These are phyloP conservation scores for Jordanella pulchra DNA, from an alignment of 2,797 vertebrate genomes.

Conservation along the genomic window DNA sequence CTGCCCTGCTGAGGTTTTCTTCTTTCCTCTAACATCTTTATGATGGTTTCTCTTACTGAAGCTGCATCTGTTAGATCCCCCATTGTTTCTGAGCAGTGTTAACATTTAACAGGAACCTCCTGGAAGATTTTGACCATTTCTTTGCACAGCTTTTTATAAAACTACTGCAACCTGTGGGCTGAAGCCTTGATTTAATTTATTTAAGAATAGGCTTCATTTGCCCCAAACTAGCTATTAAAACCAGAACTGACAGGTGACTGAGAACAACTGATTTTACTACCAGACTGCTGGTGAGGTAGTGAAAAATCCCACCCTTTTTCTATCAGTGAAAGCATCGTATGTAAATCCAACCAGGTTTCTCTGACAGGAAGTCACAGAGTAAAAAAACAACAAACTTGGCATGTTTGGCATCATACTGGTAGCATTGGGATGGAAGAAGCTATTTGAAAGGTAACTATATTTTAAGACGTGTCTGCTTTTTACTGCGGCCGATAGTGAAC, in stretches of 20 bases:
- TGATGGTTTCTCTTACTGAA: conserved; percentile 43
- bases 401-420: no score
- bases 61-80: conserved; percentile 45
- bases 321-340: background rate
- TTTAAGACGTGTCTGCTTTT: background rate
- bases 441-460: background rate
- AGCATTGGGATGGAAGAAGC: background rate
- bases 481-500: no score
- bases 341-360: background rate
- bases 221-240: background rate
- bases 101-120: conserved; percentile 39
- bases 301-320: background rate
- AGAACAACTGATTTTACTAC: background rate
- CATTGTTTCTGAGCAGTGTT: conserved; percentile 43
- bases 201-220: background rate
- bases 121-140: conserved; percentile 21
- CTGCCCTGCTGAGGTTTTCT: conserved; percentile 63
- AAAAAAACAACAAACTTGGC: background rate
- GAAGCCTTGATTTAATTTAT: conserved; percentile 23
- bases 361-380: background rate
- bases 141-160: conserved; percentile 24
- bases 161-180: conserved; percentile 22
- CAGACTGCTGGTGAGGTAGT: background rate
- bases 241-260: background rate
- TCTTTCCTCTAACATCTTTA: conserved; percentile 43